Conservation (phyloP, 2,113 vertebrate genomes). For the Pithys albifrons region DNA sequence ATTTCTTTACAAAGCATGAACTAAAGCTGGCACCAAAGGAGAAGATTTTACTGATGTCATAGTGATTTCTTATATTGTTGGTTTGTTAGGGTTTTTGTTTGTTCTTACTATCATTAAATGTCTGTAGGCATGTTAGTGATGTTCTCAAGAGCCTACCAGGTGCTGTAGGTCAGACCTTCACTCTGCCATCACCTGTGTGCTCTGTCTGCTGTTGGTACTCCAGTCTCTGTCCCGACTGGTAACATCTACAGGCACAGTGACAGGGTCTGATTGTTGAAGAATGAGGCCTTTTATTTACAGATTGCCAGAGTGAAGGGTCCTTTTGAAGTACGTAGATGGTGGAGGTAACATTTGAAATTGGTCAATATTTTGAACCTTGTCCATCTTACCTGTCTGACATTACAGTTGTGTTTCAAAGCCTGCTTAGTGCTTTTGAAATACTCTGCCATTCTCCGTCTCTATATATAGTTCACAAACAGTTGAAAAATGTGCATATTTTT, state of each 20-base stretch:
- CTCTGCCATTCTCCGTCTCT: not conserved
- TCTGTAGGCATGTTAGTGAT: fast-evolving
- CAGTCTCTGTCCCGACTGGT: not conserved
- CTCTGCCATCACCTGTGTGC: not conserved
- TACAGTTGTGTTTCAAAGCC: not conserved
- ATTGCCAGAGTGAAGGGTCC: not conserved
- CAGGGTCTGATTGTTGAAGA: not conserved
- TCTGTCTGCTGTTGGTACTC: not conserved
- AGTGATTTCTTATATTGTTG: not conserved
- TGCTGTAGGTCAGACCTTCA: not conserved
- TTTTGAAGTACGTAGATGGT: not conserved
- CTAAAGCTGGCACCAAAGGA: not conserved
- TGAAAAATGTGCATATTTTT: not conserved
- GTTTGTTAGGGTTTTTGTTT: not conserved
- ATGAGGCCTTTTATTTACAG: not conserved
- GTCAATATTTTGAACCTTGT: not conserved
- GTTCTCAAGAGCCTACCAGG: not conserved
- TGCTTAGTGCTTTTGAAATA: not conserved
- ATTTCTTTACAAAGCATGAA: not conserved
- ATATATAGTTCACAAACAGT: not conserved
- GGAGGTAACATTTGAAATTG: not conserved
- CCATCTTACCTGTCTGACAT: not conserved
- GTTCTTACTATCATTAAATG: not conserved
- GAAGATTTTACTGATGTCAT: not conserved
- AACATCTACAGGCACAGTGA: not conserved